Evolutionary conservation across 1,140 invertebrate genomes (phyloP).

Genomic region (Xylocopa sonorina): DNA sequence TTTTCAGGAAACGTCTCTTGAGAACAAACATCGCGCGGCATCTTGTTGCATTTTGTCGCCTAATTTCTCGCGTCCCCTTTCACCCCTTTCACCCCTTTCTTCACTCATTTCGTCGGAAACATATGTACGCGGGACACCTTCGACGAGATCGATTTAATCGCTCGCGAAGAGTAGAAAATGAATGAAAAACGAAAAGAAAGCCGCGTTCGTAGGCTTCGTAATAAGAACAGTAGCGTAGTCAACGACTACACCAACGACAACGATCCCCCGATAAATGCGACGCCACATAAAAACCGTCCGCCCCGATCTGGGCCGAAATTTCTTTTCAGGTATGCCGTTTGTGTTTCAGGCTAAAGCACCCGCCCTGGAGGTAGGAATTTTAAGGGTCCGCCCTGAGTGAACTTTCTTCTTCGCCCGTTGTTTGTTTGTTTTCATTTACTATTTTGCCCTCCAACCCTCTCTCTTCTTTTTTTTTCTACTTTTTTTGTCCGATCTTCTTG

Average conservation of each 20-base stretch:
- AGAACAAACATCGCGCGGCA: slow-evolving; percentile 29
- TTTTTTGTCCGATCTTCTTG: background rate
- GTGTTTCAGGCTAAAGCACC: slow-evolving; percentile 82
- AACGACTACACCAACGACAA: background rate
- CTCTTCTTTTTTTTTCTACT: slow-evolving; percentile 24
- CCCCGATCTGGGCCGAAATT: slow-evolving; percentile 36
- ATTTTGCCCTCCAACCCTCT: slow-evolving; percentile 32
- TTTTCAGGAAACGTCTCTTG: slow-evolving; percentile 2
- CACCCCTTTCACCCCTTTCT: background rate
- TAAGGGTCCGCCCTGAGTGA: slow-evolving; percentile 66
- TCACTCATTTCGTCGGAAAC: background rate
- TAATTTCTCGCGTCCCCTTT: slow-evolving; percentile 24
- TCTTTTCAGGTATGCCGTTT: slow-evolving; percentile 78
- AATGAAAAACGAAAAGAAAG: background rate
- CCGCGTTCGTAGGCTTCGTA: background rate
- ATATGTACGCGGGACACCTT: background rate
- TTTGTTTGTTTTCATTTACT: slow-evolving; percentile 49
- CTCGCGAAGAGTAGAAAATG: too few relatives aligned
- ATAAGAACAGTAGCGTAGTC: background rate
- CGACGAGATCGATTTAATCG: slow-evolving; percentile 7
- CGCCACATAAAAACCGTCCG: background rate
- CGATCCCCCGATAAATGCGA: background rate
- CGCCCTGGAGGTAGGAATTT: slow-evolving; percentile 80
- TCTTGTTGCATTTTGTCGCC: slow-evolving; percentile 65
- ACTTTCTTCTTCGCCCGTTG: slow-evolving; percentile 59